Base-by-base conservation (phyloP, 2,113 vertebrate species). In the Cryptotis parvus region DNA sequence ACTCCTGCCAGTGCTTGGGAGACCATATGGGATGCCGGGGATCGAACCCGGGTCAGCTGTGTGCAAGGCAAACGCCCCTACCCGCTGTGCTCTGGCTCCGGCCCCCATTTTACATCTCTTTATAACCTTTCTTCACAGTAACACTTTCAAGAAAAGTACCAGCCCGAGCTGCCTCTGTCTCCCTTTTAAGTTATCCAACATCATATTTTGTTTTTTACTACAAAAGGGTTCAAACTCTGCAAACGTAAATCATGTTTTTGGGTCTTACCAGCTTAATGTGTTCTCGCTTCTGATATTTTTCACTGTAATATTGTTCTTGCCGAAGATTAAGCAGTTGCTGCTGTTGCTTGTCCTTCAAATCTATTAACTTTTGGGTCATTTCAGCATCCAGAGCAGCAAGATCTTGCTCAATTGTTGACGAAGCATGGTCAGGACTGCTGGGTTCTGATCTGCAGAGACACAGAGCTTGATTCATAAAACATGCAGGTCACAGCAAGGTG, bases 281-380 rank as follows among this genome's bases (percentile, higher is more conserved):
- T 78, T 99, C 99, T 83, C 98, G 97, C 83, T 99, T 99, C 98
- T 99, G 99, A 97, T 99, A 99, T 96, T 99, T 99, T 65, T 99
- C 99, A 55, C 99, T 99, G 95, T 99, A 99, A 97, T 99, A 99
- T 94, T 99, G 99, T 94, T 99, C 99, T 97, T 99, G 99, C 11
- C 99, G 98, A 55, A 99, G 99, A 39, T 98, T 98, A 37, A 99
- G 98, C 81, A 99, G 98, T 96, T 99, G 98, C 78, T 99, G 98
- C 81, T 99, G 99, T 82, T 99, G 99, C 95, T 99, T 98, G 94
- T 99, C 99, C 97, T 99, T 99, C 91, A 99, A 97, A 92, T 99
- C 99, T 0, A 98, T 95, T 0, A 99, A 96, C 94, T 98, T 98
- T 95, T 98, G 98, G 73, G 95, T 97, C 96, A 98, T 98, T 94